A percentile compares a stretch with the other conserved stretches of the same genome.
Evolutionary conservation across 2,113 vertebrate genomes (phyloP).

Genomic region (Jacana jacana): DNA sequence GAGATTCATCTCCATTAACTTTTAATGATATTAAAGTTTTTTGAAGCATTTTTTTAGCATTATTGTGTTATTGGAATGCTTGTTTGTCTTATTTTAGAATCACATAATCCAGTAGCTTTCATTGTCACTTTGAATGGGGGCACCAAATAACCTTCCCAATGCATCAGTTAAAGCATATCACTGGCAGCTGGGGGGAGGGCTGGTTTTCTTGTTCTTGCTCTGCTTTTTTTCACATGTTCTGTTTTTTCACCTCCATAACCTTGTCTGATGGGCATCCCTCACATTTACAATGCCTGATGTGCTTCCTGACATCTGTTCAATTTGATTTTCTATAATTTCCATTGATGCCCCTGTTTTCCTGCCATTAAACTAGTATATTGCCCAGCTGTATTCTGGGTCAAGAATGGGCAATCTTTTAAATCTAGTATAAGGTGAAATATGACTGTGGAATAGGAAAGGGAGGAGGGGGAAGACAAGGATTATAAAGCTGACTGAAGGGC

Average conservation of each 20-base stretch:
- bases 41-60: neutral
- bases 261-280: conserved; percentile 57
- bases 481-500: conserved; percentile 35
- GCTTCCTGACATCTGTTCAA: conserved; percentile 68
- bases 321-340: conserved; percentile 71
- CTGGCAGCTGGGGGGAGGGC: neutral
- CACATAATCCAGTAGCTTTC: neutral
- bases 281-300: conserved; percentile 65
- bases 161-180: neutral
- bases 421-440: conserved; percentile 67
- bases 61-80: neutral
- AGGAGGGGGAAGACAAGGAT: conserved; percentile 32
- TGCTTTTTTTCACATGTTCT: neutral
- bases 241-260: conserved; percentile 63
- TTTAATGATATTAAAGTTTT: neutral
- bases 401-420: conserved; percentile 67
- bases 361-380: conserved; percentile 64
- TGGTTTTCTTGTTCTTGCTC: conserved; percentile 6
- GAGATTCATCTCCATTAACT: neutral
- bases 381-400: conserved; percentile 64
- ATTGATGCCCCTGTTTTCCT: conserved; percentile 66
- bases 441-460: conserved; percentile 21
- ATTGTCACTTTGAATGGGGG: neutral
- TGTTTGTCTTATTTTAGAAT: neutral
- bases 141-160: neutral